Percentiles rank a stretch among this genome's conserved stretches.
Evolutionary conservation across 2,888 invertebrate species (phyloP).

Genomic region (Leptinotarsa juncta): DNA sequence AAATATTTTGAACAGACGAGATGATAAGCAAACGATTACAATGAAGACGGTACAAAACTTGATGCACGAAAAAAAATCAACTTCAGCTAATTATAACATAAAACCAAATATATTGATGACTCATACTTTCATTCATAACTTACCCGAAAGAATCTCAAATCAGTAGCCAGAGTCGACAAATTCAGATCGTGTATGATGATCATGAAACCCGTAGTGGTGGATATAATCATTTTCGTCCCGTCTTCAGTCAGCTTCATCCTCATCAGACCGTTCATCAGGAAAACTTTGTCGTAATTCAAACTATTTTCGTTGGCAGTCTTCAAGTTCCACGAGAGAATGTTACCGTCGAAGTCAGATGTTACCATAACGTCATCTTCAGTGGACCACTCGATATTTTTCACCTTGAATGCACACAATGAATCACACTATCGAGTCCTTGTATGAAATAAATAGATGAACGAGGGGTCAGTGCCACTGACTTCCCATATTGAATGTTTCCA

Average conservation of each 20-base stretch:
- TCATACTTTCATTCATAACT: slow-evolving; percentile 31
- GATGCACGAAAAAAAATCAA: no score
- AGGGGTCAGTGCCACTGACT: no score
- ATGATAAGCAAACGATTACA: no score
- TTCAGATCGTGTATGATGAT: slow-evolving; percentile 91
- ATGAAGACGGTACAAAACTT: no score
- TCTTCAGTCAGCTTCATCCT: slow-evolving; percentile 89
- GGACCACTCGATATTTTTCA: slow-evolving; percentile 95
- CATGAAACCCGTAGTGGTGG: slow-evolving; percentile 90
- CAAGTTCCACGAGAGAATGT: slow-evolving; percentile 94
- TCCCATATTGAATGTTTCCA: no score
- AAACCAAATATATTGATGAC: no score
- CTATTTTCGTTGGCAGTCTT: slow-evolving; percentile 86
- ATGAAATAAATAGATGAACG: no score
- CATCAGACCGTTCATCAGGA: slow-evolving; percentile 87
- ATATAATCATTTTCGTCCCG: slow-evolving; percentile 87
- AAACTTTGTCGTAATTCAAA: slow-evolving; percentile 82
- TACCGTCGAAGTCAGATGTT: slow-evolving; percentile 93
- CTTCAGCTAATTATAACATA: no score
- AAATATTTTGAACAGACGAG: no score
- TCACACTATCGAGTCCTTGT: neutral
- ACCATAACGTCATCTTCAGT: slow-evolving; percentile 85
- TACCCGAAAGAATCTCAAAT: slow-evolving; percentile 88
- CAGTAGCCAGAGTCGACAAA: slow-evolving; percentile 80
- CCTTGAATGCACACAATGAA: slow-evolving; percentile 46